Base-by-base conservation (phyloP, 1,140 invertebrate genomes). In the Panulirus ornatus region DNA sequence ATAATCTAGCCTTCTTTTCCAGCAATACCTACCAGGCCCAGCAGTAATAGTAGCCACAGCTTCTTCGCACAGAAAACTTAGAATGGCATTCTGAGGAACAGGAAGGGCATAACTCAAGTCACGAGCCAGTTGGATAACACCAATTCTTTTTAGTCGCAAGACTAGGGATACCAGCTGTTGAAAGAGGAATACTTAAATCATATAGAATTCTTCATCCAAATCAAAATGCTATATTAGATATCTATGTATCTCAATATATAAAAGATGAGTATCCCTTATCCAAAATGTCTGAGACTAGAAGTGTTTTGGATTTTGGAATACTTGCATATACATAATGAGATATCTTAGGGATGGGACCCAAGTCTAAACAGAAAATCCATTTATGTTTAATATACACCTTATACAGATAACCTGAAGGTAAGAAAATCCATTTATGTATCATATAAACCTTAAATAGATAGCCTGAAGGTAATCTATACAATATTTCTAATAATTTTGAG, bases 41-140 rank as follows among this genome's bases (percentile, higher is more conserved):
- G 89, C 89, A 44, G 89, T 79, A 14, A 90, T 85, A 54, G 83
- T 85, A 8, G 89, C 89, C 8, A 90, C 82, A 36, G 83, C 89
- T 79, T 90, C 89, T 78, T 85, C 89, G 40, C 51, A 84, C 9
- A 90, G 44, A 51, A 90, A 85, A 54, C 30, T 71, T n/a, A 51
- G 22, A n/a, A 90, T 36, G 27, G 44, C 73, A 66, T n/a, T 54
- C 34, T 84, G 66, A 51, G 82, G 89, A 14, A 90, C 75, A 40
- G 89, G 89, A 16, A 90, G 30, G 22, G 82, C 89, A 42, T 90
- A 38, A 47, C 85, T 90, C 34, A 90, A 79, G 54, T 90, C 89
- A 34, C 75, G 70, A 14, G 89, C 89, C 71, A 90, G 75, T 58
- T 90, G 89, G n/a, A 85, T 44, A 27, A 47, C 70, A 2, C 75